phyloP scores from a whole-genome alignment of 2,113 vertebrate genomes.

The Salvelinus alpinus region DNA sequence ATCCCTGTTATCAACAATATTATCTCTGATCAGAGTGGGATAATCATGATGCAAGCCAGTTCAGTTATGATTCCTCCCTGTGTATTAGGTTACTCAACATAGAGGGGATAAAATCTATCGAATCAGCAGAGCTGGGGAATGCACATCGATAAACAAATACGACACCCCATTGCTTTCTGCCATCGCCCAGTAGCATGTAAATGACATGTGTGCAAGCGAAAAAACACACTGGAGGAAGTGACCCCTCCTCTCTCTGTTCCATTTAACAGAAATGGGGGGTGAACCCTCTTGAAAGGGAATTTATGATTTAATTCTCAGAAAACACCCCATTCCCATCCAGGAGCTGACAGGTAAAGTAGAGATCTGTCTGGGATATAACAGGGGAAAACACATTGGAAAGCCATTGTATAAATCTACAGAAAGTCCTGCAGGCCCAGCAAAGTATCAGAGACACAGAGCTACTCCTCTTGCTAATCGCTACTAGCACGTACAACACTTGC shows the following conservation, averaged over 20 bases:
- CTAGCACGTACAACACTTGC: neutral
- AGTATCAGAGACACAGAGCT: neutral
- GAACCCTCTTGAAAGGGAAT: conserved; percentile 48
- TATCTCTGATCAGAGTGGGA: too few relatives aligned
- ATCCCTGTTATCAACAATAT: too few relatives aligned
- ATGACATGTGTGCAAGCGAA: conserved; percentile 23
- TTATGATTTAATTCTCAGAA: conserved; percentile 59
- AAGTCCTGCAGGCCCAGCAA: neutral
- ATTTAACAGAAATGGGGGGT: conserved; percentile 50
- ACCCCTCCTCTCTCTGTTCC: conserved; percentile 2
- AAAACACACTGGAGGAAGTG: neutral
- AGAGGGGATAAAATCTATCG: conserved; percentile 10
- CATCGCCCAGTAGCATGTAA: conserved; percentile 4
- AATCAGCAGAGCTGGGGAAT: conserved; percentile 38
- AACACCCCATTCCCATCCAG: conserved; percentile 19
- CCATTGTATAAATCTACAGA: conserved; percentile 2
- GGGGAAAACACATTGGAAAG: conserved; percentile 9
- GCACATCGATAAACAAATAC: conserved; percentile 42
- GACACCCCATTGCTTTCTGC: conserved; percentile 39
- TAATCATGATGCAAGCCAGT: too few relatives aligned
- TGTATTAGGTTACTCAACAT: neutral
- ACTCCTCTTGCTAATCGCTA: neutral
- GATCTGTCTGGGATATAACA: conserved; percentile 2
- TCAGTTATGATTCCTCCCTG: too few relatives aligned
- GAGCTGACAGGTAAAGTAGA: conserved; percentile 18